Evolutionary conservation across 1,140 invertebrate genomes (phyloP).

Genomic region (Lordiphosa mommai): DNA sequence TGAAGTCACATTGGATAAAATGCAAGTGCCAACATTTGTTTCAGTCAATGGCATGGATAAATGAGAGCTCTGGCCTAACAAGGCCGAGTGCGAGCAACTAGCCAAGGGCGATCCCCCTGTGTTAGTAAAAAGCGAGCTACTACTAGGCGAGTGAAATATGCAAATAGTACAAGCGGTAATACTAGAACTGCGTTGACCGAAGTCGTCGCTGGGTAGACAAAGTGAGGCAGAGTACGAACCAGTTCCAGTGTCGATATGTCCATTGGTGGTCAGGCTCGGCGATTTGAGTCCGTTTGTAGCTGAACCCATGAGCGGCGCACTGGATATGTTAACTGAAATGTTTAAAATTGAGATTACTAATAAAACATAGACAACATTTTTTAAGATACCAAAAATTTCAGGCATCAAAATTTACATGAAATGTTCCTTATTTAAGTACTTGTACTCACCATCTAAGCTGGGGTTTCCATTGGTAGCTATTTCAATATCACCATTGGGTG

Average conservation of each 20-base stretch:
- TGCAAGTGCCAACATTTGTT: slow-evolving; percentile 7
- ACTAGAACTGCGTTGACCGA: slow-evolving; percentile 34
- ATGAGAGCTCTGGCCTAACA: slow-evolving; percentile 41
- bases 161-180: slow-evolving; percentile 44
- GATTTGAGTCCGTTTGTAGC: slow-evolving; percentile 25
- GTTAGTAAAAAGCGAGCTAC: slow-evolving; percentile 59
- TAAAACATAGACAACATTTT: too few relatives aligned
- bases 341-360: too few relatives aligned
- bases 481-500: slow-evolving; percentile 45
- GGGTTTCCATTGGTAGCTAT: slow-evolving; percentile 39
- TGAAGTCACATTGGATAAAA: slow-evolving; percentile 1
- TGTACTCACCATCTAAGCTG: slow-evolving; percentile 10
- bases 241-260: slow-evolving; percentile 43
- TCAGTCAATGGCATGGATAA: slow-evolving; percentile 31
- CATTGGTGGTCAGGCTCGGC: slow-evolving; percentile 29
- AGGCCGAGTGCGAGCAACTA: slow-evolving; percentile 51
- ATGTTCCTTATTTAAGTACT: too few relatives aligned
- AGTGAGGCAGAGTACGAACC: slow-evolving; percentile 57
- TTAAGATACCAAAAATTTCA: background rate
- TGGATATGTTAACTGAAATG: slow-evolving; percentile 39
- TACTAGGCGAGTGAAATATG: slow-evolving; percentile 50
- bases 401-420: too few relatives aligned
- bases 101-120: slow-evolving; percentile 10
- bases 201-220: slow-evolving; percentile 14
- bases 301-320: slow-evolving; percentile 45